Base-by-base conservation (phyloP, 2,797 vertebrate species). In the Eremophila alpestris region DNA sequence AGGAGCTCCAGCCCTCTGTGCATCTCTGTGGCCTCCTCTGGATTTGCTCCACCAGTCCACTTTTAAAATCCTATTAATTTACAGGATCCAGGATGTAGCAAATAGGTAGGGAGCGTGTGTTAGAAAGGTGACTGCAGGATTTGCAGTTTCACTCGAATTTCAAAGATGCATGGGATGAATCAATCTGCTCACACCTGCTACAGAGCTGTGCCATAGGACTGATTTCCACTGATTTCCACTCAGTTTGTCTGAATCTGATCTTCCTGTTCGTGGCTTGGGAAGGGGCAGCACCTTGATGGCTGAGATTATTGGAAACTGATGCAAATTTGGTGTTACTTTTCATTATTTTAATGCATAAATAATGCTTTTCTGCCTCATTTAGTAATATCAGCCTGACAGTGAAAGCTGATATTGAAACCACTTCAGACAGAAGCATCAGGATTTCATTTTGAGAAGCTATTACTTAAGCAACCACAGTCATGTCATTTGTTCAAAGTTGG, bases 81-180 rank as follows among this genome's bases (percentile, higher is more conserved):
- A 21, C 5, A 49, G 30, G 11, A 23, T 36, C n/a, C 29, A 9
- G 12, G 3, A 16, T 5, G 34, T 18, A 8, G 7, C 36, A 32
- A 0, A 13, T 9, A 4, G 0, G 1, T 5, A 38, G 43, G 76
- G 67, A 45, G 7, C 1, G 0, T 22, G 1, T 22, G 15, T 54
- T 30, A 34, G 54, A 69, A 83, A 45, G 45, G 19, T 54, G 64
- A 26, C 10, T 17, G 2, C 0, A 46, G 73, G 54, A 32, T 41
- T 68, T 45, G 32, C 23, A 63, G 9, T 83, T 79, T 54, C 68
- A 51, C 43, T n/a, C 9, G 3, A 30, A 40, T 82, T 79, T 59
- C 48, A 26, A n/a, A 79, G 52, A 14, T 13, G 16, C 1, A 2
- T 17, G 8, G n/a, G 45, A 45, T 21, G 71, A 75, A 56, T 29